A percentile compares a stretch with the other conserved stretches of the same genome.
Conservation (phyloP, 2,888 invertebrate genomes). For the Brenthis daphne region DNA sequence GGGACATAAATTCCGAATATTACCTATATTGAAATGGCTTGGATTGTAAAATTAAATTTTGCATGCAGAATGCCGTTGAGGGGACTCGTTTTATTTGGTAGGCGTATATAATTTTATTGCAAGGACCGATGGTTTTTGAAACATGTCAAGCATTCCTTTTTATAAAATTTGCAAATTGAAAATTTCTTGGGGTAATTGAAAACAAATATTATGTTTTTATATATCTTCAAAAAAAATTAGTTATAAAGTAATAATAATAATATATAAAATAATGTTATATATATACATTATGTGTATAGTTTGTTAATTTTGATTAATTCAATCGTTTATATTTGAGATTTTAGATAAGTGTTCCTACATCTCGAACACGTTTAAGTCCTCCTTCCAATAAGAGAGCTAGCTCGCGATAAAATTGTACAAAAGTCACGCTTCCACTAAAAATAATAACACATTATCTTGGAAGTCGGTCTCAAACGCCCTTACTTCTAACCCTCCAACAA, state of each 20-base stretch:
- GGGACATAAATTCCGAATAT: slow-evolving; percentile 78
- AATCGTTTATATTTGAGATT: too few species aligned
- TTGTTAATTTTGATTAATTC: too few species aligned
- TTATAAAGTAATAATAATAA: too few species aligned
- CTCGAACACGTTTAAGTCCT: not conserved
- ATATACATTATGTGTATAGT: too few species aligned
- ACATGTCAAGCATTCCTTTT: slow-evolving; percentile 66
- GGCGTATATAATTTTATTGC: slow-evolving; percentile 82
- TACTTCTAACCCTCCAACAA: slow-evolving; percentile 55
- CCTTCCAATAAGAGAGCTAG: slow-evolving; percentile 6
- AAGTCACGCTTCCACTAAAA: slow-evolving; percentile 52
- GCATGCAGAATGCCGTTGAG: slow-evolving; percentile 73
- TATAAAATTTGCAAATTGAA: slow-evolving; percentile 37
- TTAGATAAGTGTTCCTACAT: slow-evolving; percentile 9
- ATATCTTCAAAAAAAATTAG: too few species aligned
- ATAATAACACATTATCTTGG: slow-evolving; percentile 79
- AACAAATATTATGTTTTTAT: not conserved
- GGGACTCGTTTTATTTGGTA: slow-evolving; percentile 75
- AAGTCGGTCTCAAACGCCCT: slow-evolving; percentile 57
- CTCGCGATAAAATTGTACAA: slow-evolving; percentile 18
- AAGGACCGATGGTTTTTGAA: slow-evolving; percentile 77
- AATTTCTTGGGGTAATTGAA: not conserved
- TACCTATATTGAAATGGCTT: slow-evolving; percentile 78
- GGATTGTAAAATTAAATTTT: slow-evolving; percentile 81
- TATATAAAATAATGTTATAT: too few species aligned